Evolutionary conservation across 1,140 invertebrate genomes (phyloP), one percentile per base, ranked within the genome.

Genomic region (Eueides isabella): DNA sequence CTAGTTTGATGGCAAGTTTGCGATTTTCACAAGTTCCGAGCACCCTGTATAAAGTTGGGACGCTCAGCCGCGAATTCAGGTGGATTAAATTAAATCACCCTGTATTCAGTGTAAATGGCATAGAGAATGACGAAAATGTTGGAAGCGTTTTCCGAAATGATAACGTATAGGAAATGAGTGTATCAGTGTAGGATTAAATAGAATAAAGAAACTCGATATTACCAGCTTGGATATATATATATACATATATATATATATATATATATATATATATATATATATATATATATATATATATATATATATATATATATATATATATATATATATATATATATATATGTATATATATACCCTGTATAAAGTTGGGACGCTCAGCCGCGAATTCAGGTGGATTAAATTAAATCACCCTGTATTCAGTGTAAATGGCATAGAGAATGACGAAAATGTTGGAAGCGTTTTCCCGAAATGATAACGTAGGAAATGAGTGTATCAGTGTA

Each of bases 1-100:
- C 44, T 61, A 72, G 62, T 72, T 72, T 66, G 63, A 28, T 61
- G 55, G 29, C 41, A 33, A 72, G 68, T 71, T 71, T 62, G 55
- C 30, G 29, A 38, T 71, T 61, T 63, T 63, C 61, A 69, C 48
- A 61, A 69, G 23, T 69, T 69, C 68, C 61, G 68, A 71, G 61
- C 68, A 61, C 30, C 31, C 55, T 70, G 31, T 61, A 62, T 38
- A 48, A 61, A 55, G 48, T 55, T 55, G 48, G 48, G 9, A 55
- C 48, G 48, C 26, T 55, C 48, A 33, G 62, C 16, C 31, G 31
- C 62, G 31, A 30, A 64, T 64, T 30, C 62, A 64, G 48, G 48
- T 65, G 63, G 35, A 35, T 26, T 65, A 65, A 65, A 35, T 23
- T 65, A 65, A 65, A 65, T 31, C 48, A 55, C 19, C 19, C 23